Conservation (phyloP, 2,888 invertebrate genomes). For the Caenorhabditis angaria region DNA sequence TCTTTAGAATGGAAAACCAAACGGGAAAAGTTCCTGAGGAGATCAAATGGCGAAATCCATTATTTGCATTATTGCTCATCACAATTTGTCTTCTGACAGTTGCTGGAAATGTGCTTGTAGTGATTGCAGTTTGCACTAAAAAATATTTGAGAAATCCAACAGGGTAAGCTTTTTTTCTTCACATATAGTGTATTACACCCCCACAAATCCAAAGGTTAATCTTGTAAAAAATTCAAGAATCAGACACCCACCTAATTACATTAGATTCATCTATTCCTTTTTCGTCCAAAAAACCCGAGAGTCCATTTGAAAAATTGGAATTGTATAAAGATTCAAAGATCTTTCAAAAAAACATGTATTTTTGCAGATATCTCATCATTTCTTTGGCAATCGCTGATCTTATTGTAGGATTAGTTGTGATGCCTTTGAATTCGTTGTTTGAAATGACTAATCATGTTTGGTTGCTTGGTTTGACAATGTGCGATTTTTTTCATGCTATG, state of each 20-base stretch:
- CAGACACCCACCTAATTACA: background rate
- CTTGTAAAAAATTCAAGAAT: background rate
- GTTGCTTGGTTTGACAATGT: slow-evolving; percentile 85
- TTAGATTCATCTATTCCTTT: too few relatives aligned
- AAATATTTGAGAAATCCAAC: slow-evolving; percentile 94
- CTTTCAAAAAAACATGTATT: background rate
- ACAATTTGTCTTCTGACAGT: slow-evolving; percentile 91
- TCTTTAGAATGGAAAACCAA: background rate
- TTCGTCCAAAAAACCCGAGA: too few relatives aligned
- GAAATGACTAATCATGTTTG: slow-evolving; percentile 70
- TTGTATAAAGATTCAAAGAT: background rate
- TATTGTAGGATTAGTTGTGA: slow-evolving; percentile 92
- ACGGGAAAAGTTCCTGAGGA: background rate
- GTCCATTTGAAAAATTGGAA: slow-evolving; percentile 7
- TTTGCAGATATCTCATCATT: slow-evolving; percentile 84
- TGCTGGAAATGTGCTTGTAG: slow-evolving; percentile 92
- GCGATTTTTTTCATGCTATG: slow-evolving; percentile 94
- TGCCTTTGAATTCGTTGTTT: slow-evolving; percentile 82
- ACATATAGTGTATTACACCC: too few relatives aligned
- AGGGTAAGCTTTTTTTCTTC: slow-evolving; percentile 77
- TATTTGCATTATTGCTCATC: slow-evolving; percentile 81
- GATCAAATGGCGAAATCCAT: slow-evolving; percentile 65
- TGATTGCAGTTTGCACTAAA: slow-evolving; percentile 89
- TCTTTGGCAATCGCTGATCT: slow-evolving; percentile 96
- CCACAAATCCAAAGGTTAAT: too few relatives aligned